phyloP scores from a whole-genome alignment of 2,113 vertebrate genomes.

The Podarcis cretensis region DNA sequence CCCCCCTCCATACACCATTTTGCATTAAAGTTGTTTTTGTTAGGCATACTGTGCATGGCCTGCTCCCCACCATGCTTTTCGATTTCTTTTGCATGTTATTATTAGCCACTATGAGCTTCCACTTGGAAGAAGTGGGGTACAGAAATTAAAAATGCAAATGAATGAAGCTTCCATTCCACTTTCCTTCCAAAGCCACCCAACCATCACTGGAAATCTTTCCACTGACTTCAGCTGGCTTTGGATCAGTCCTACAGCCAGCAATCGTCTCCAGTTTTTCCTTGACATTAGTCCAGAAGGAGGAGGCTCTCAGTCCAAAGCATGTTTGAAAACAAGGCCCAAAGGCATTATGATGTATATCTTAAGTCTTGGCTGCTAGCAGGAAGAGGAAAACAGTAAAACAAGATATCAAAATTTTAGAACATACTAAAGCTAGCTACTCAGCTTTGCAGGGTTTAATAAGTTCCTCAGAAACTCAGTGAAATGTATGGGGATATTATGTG shows the following conservation, averaged over 20 bases:
- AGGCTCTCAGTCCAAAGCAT: constrained; percentile 24
- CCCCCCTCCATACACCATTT: not conserved
- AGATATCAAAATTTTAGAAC: constrained; percentile 44
- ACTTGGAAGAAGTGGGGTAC: not conserved
- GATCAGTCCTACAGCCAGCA: rapidly evolving
- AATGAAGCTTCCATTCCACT: rapidly evolving
- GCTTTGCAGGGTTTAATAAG: constrained; percentile 33
- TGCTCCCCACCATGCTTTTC: not conserved
- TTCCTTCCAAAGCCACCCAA: not conserved
- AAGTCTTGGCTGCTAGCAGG: not conserved
- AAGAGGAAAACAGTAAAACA: constrained; percentile 4
- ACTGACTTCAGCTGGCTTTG: not conserved
- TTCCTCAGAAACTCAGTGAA: constrained; percentile 23
- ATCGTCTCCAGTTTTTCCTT: constrained; percentile 3
- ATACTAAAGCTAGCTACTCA: constrained; percentile 11
- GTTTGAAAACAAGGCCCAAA: constrained; percentile 29
- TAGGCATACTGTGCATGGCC: not conserved
- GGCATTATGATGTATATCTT: not conserved
- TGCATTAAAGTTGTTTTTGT: not conserved
- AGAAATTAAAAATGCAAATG: not conserved
- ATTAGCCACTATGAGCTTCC: not conserved
- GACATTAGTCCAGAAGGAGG: constrained; percentile 25
- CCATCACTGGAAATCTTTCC: not conserved
- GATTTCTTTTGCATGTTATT: not conserved
- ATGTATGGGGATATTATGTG: constrained; percentile 29